These are phyloP conservation scores for Drosophila nigrodunni DNA, from an alignment of 1,140 invertebrate genomes.

Conservation along the genomic window DNA sequence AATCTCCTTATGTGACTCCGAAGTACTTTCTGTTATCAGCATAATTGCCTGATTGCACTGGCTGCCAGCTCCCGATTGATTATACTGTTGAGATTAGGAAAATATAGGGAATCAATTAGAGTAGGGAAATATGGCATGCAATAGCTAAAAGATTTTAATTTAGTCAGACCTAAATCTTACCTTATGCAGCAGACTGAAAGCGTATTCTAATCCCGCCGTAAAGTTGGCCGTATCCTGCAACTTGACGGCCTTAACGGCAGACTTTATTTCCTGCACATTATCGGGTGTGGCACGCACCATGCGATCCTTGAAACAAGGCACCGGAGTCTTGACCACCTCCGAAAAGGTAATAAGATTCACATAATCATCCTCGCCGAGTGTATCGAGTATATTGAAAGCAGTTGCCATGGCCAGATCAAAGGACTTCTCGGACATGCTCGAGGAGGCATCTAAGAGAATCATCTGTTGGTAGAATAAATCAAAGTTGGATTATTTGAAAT, in stretches of 20 bases:
- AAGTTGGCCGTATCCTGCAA: slow-evolving; percentile 95
- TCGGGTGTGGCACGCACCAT: slow-evolving; percentile 95
- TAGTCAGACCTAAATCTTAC: slow-evolving; percentile 84
- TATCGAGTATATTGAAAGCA: slow-evolving; percentile 95
- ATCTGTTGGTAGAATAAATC: slow-evolving; percentile 83
- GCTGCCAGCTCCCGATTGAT: slow-evolving; percentile 91
- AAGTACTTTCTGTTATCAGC: slow-evolving; percentile 96
- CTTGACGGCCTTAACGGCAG: slow-evolving; percentile 88
- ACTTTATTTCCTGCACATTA: slow-evolving; percentile 93
- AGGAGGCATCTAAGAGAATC: slow-evolving; percentile 95
- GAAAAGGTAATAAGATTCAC: slow-evolving; percentile 96
- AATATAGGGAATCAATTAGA: background rate
- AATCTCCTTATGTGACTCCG: slow-evolving; percentile 86
- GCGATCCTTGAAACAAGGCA: slow-evolving; percentile 94
- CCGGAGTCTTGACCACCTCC: slow-evolving; percentile 90
- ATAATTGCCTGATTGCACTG: slow-evolving; percentile 99
- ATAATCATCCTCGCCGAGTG: slow-evolving; percentile 97
- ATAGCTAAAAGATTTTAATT: too few relatives aligned
- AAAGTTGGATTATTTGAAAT: background rate
- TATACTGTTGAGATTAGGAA: slow-evolving; percentile 87
- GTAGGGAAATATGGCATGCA: too few relatives aligned
- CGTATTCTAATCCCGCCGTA: slow-evolving; percentile 94
- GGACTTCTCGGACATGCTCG: slow-evolving; percentile 94
- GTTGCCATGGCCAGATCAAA: slow-evolving; percentile 94
- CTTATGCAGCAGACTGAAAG: slow-evolving; percentile 96